Conservation (phyloP, 2,113 vertebrate genomes). For the Forbesichthys agassizii region DNA sequence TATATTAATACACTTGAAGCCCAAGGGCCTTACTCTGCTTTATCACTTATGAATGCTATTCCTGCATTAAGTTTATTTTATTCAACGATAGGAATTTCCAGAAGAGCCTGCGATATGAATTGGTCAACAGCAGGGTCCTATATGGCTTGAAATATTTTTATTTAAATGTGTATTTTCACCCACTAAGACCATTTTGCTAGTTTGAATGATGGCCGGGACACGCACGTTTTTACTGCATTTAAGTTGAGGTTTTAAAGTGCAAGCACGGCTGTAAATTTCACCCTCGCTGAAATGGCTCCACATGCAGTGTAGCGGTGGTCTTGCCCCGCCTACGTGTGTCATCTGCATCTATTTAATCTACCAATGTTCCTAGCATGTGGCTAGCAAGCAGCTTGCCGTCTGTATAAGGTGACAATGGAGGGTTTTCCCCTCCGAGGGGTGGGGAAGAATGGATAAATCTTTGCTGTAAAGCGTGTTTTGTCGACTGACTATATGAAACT, state of each 20-base stretch:
- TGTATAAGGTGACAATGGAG: conserved; percentile 53
- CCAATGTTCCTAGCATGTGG: conserved; percentile 59
- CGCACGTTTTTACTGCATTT: background rate
- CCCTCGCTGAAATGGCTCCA: conserved; percentile 45
- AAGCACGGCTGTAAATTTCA: conserved; percentile 18
- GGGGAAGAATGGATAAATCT: conserved; percentile 22
- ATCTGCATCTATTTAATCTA: conserved; percentile 48
- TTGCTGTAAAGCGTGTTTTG: conserved; percentile 53
- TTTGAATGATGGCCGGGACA: background rate
- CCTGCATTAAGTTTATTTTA: too few species aligned
- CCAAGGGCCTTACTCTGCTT: too few species aligned
- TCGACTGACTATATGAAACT: conserved; percentile 40
- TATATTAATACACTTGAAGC: too few species aligned
- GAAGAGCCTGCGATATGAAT: too few species aligned
- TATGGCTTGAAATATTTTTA: background rate
- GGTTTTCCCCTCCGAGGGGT: conserved; percentile 22
- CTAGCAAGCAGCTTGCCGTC: conserved; percentile 27
- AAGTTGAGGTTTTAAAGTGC: background rate
- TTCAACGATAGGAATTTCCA: too few species aligned
- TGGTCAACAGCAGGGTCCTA: too few species aligned
- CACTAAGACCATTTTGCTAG: background rate
- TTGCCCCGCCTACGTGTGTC: conserved; percentile 45
- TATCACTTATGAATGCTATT: too few species aligned
- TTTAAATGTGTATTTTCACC: background rate
- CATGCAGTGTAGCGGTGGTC: conserved; percentile 50